Conservation (phyloP, 2,888 invertebrate genomes). For the Diabrotica balteata region DNA sequence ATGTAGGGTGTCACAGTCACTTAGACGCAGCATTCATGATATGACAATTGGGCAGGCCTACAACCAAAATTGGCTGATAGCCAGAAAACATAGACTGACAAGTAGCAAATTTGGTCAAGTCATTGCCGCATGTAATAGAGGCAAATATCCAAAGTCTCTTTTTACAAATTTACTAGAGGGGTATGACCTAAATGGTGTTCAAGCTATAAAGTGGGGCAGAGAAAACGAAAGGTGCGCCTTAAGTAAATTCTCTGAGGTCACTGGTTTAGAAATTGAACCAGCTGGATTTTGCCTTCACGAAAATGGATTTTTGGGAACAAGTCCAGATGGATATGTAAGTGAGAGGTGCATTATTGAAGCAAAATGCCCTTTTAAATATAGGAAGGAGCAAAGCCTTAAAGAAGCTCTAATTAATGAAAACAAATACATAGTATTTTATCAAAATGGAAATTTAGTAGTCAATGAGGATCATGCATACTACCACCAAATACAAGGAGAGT, state of each 20-base stretch:
- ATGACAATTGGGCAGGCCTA: conserved; percentile 11
- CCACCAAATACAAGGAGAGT: conserved; percentile 27
- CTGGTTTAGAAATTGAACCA: too few relatives aligned
- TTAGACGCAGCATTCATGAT: not conserved
- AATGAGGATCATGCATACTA: conserved; percentile 13
- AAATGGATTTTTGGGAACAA: too few relatives aligned
- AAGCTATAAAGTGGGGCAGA: too few relatives aligned
- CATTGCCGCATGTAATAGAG: conserved; percentile 12
- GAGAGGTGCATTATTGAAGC: too few relatives aligned
- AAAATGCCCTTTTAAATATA: too few relatives aligned
- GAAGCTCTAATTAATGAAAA: not conserved
- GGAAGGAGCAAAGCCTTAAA: too few relatives aligned
- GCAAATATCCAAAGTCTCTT: conserved; percentile 15
- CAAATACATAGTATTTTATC: conserved; percentile 6
- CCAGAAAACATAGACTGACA: conserved; percentile 21
- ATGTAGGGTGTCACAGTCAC: too few relatives aligned
- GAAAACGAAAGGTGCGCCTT: too few relatives aligned
- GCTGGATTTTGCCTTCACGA: too few relatives aligned
- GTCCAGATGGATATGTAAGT: too few relatives aligned
- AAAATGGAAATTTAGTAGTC: conserved; percentile 3
- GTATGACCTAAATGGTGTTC: conserved; percentile 10
- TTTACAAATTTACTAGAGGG: conserved; percentile 17
- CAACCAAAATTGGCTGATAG: conserved; percentile 25
- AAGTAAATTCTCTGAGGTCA: too few relatives aligned
- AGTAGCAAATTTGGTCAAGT: conserved; percentile 19